Evolutionary conservation across 2,113 vertebrate species (phyloP), one percentile per base, ranked within the genome.

Genomic region (Rana temporaria): DNA sequence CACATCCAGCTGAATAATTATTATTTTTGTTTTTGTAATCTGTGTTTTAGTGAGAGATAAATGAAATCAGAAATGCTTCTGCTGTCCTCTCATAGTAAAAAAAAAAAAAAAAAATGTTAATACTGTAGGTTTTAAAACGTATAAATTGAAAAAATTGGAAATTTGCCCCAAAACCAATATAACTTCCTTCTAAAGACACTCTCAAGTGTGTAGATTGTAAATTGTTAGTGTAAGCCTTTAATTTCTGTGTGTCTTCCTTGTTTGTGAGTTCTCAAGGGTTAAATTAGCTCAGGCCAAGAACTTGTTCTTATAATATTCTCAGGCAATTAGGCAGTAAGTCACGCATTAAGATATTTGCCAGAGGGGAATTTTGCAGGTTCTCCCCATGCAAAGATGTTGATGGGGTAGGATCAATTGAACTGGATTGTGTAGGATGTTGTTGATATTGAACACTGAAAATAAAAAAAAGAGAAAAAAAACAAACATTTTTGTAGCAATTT

Each of bases 301-400:
- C 70, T 75, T 75, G 80, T 53, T 74, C 80, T 64, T 75, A 63
- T 67, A 75, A 82, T 75, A 67, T 82, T 82, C 66, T 75, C 80
- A 82, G 59, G 30, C 71, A 82, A 82, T 82, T 82, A 82, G 71
- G 71, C 34, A 59, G 20, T 59, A 75, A 82, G 70, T 73, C 70
- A 82, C 26, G 70, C 80, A 67, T 63, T 42, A 67, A 75, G 66
- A 63, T 75, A 68, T 16, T 57, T 52, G 71, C 80, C 80, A 14
- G 71, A 15, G 56, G 80, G 77, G 62, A 73, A 72, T 67, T 57
- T 19, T 15, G 26, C 32, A 67, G 62, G 20, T 15, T 67, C 56
- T 48, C 32, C 62, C 63, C 75, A 82, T 67, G 71, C n/a, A 82
- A 48, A 67, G 17, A 48, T 20, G 30, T 59, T 75, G 80, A 82